These are phyloP conservation scores for Acipenser transmontanus DNA, from an alignment of 2,797 vertebrate species.

Conservation along the genomic window DNA sequence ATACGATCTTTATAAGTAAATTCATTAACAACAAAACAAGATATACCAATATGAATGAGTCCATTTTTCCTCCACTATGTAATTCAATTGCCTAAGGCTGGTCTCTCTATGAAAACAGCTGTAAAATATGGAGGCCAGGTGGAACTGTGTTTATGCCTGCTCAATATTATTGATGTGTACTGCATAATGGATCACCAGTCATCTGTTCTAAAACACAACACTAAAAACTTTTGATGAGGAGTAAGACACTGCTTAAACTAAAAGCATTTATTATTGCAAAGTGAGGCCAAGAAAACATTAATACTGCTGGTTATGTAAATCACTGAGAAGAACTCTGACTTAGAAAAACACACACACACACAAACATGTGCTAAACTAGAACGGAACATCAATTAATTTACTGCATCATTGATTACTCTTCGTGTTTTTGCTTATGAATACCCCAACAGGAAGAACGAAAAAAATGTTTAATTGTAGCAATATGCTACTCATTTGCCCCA, in stretches of 20 bases:
- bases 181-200: not conserved
- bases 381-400: conserved; percentile 32
- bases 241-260: not conserved
- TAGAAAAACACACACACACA: conserved; percentile 34
- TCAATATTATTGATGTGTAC: not conserved
- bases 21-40: too few species aligned
- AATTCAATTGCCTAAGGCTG: not conserved
- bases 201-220: not conserved
- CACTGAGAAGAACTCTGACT: conserved; percentile 28
- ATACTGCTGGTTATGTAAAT: conserved; percentile 26
- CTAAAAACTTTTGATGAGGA: not conserved
- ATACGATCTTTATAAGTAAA: too few species aligned
- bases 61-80: too few species aligned
- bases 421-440: conserved; percentile 26
- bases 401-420: conserved; percentile 33
- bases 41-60: too few species aligned
- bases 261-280: not conserved
- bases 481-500: not conserved
- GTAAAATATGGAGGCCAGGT: not conserved
- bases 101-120: not conserved
- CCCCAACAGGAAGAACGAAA: conserved; percentile 29
- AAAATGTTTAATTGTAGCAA: conserved; percentile 30
- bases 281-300: conserved; percentile 18
- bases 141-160: not conserved
- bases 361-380: conserved; percentile 33